These are phyloP conservation scores for Caenorhabditis drosophilae DNA, from an alignment of 2,888 invertebrate genomes.

Conservation along the genomic window DNA sequence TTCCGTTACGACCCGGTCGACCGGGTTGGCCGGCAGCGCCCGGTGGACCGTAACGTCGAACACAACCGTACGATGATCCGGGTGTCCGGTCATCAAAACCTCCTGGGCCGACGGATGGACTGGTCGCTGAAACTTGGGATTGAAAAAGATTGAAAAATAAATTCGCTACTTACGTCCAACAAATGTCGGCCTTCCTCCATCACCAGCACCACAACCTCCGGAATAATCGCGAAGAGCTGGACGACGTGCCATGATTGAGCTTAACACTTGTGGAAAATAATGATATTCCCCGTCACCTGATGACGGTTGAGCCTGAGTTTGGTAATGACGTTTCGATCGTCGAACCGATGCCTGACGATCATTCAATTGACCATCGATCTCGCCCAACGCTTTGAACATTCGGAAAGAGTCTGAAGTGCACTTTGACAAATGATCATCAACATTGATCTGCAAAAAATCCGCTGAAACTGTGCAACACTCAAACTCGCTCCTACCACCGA, in stretches of 20 bases:
- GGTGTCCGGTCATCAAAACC: slow-evolving; percentile 14
- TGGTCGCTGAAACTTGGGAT: slow-evolving; percentile 12
- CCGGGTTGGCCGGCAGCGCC: slow-evolving; percentile 31
- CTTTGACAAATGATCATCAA: slow-evolving; percentile 17
- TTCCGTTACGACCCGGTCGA: slow-evolving; percentile 23
- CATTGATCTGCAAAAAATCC: slow-evolving; percentile 20
- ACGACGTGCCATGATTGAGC: slow-evolving; percentile 24
- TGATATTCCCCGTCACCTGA: slow-evolving; percentile 19
- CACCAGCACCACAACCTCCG: slow-evolving; percentile 17
- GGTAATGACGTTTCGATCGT: slow-evolving; percentile 13
- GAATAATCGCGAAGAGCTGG: slow-evolving; percentile 20
- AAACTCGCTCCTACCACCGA: slow-evolving; percentile 34
- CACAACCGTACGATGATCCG: slow-evolving; percentile 11
- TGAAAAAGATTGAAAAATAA: not conserved
- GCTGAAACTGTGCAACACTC: too few species aligned
- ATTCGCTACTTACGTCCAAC: slow-evolving; percentile 20
- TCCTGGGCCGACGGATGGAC: slow-evolving; percentile 6
- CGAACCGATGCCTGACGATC: not conserved
- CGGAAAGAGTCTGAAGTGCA: slow-evolving; percentile 26
- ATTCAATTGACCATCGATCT: slow-evolving; percentile 2
- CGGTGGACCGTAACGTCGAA: slow-evolving; percentile 33
- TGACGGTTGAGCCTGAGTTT: slow-evolving; percentile 3
- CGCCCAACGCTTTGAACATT: slow-evolving; percentile 36
- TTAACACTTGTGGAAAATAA: slow-evolving; percentile 30
- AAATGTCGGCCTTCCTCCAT: slow-evolving; percentile 17